Percentiles rank a stretch among this genome's conserved stretches.
Conservation (phyloP, 1,140 invertebrate genomes). For the Drosophila tani region DNA sequence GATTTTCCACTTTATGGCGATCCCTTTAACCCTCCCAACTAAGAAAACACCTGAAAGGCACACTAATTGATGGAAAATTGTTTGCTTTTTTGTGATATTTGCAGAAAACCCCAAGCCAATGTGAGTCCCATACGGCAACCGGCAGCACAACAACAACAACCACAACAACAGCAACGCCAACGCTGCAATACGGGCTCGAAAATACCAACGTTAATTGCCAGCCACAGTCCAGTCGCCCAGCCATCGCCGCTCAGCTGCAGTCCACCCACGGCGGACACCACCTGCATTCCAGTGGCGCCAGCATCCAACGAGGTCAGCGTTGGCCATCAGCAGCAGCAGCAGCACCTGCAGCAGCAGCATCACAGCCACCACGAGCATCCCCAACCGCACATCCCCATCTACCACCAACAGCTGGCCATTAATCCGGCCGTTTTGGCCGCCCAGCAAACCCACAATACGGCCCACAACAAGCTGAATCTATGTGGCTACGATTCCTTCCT, state of each 20-base stretch:
- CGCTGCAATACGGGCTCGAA: slow-evolving; percentile 84
- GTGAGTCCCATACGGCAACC: slow-evolving; percentile 84
- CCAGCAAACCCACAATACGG: slow-evolving; percentile 72
- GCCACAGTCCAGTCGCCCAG: slow-evolving; percentile 69
- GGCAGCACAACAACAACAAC: slow-evolving; percentile 77
- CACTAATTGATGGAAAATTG: slow-evolving; percentile 26
- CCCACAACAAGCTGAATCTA: slow-evolving; percentile 86
- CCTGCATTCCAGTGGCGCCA: slow-evolving; percentile 52
- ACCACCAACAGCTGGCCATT: slow-evolving; percentile 84
- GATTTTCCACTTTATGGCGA: slow-evolving; percentile 16
- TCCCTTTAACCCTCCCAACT: neutral
- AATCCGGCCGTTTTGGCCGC: slow-evolving; percentile 81
- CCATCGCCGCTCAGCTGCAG: slow-evolving; percentile 72
- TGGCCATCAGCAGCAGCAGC: slow-evolving; percentile 77
- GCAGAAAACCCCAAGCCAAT: slow-evolving; percentile 85
- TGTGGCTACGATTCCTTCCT: slow-evolving; percentile 88
- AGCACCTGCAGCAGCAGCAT: slow-evolving; percentile 15
- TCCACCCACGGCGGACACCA: slow-evolving; percentile 57
- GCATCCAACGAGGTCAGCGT: slow-evolving; percentile 49
- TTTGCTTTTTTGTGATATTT: slow-evolving; percentile 15
- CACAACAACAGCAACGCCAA: slow-evolving; percentile 74
- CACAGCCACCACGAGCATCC: slow-evolving; percentile 85
- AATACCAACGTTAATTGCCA: slow-evolving; percentile 81
- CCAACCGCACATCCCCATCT: slow-evolving; percentile 86
- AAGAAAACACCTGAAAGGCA: neutral